Evolutionary conservation across 2,797 vertebrate genomes (phyloP).

Genomic region (Micromesistius poutassou): DNA sequence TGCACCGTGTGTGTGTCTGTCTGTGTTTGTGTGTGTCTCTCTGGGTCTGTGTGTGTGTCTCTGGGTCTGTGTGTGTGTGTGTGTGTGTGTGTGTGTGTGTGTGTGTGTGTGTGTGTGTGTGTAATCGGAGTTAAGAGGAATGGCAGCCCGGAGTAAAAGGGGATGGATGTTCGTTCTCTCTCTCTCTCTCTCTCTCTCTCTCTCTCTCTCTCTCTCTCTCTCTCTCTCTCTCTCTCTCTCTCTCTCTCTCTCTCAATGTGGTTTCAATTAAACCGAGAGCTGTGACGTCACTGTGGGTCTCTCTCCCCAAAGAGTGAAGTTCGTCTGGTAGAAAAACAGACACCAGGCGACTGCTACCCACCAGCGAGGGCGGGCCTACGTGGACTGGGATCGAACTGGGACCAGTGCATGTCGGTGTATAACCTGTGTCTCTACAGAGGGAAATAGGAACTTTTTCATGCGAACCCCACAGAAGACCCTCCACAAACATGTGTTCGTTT

Average conservation of each 20-base stretch:
- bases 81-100: neutral
- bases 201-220: too few species aligned
- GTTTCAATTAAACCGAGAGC: slow-evolving; percentile 75
- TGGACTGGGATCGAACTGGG: too few species aligned
- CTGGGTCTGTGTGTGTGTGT: too few species aligned
- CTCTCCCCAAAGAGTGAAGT: slow-evolving; percentile 20
- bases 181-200: slow-evolving; percentile 54
- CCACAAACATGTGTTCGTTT: too few species aligned
- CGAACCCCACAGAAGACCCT: too few species aligned
- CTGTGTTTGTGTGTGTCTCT: neutral
- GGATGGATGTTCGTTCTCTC: slow-evolving; percentile 53
- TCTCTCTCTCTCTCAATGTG: slow-evolving; percentile 68
- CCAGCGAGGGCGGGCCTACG: too few species aligned
- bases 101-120: too few species aligned
- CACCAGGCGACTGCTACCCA: too few species aligned
- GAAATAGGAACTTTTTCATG: too few species aligned
- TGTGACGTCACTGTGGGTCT: slow-evolving; percentile 59
- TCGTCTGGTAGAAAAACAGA: slow-evolving; percentile 12
- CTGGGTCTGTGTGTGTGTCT: neutral
- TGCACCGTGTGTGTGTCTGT: slow-evolving; percentile 14
- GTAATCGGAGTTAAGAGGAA: slow-evolving; percentile 14
- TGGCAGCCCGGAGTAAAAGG: slow-evolving; percentile 13
- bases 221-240: too few species aligned
- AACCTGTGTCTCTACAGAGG: too few species aligned
- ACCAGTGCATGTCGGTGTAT: too few species aligned